Evolutionary conservation across 2,888 invertebrate species (phyloP).

Genomic region (Apodemia hepburni): DNA sequence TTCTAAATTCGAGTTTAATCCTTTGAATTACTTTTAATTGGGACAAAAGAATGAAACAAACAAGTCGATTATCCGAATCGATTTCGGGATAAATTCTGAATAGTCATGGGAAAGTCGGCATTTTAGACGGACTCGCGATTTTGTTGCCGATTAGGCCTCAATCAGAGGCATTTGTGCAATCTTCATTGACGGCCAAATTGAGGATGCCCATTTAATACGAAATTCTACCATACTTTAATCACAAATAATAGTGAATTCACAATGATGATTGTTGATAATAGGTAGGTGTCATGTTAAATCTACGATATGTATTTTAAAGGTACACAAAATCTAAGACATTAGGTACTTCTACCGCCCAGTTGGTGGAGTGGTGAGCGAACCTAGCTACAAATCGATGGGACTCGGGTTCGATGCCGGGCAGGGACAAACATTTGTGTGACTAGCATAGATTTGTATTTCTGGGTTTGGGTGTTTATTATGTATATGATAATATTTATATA

Average conservation of each 20-base stretch:
- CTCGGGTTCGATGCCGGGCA: no score
- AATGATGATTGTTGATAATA: not conserved
- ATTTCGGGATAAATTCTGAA: constrained; percentile 46
- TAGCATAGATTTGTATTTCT: no score
- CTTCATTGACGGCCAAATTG: constrained; percentile 77
- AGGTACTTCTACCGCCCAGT: no score
- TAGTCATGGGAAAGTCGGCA: constrained; percentile 68
- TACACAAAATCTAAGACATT: no score
- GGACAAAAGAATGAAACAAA: constrained; percentile 47
- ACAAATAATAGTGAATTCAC: not conserved
- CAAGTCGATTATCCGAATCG: constrained; percentile 53
- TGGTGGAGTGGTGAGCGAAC: no score
- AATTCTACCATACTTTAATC: constrained; percentile 38
- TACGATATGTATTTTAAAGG: not conserved
- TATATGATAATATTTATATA: no score
- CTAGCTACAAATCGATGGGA: no score
- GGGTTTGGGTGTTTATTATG: no score
- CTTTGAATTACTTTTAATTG: constrained; percentile 66
- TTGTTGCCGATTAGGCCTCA: constrained; percentile 63
- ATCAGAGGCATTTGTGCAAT: constrained; percentile 71
- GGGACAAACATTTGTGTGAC: no score
- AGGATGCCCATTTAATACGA: constrained; percentile 32
- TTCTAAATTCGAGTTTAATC: constrained; percentile 61
- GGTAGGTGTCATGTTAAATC: not conserved
- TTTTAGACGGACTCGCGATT: constrained; percentile 42